Base-by-base conservation (phyloP, 2,113 vertebrate genomes). In the Chloropsis hardwickii region DNA sequence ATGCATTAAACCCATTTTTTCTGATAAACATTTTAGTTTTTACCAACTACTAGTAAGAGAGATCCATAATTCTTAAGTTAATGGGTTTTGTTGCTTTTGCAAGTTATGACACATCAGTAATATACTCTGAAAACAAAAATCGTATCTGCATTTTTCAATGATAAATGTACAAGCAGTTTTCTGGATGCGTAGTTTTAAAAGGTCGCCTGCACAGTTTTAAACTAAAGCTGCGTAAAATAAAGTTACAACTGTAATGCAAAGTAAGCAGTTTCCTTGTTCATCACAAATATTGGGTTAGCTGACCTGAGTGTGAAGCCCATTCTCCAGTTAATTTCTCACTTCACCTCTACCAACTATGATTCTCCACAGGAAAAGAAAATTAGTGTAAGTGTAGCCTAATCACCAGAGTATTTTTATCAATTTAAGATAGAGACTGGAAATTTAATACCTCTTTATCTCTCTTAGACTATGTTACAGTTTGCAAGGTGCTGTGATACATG, bases 391-490 rank as follows among this genome's bases (percentile, higher is more conserved):
- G 51, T 77, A 82, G 54, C 62, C 28, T 96, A 90, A 95, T 86
- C 69, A 33, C 78, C 88, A 56, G 15, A 40, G 29, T 92, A 67
- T 90, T 97, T 86, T 88, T 92, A 81, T 94, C 65, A 83, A 33
- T 95, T 83, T 95, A 62, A 86, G 87, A 47, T 42, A 77, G 51
- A 60, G 81, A 53, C 50, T n/a, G 45, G 40, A 54, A 15, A 44
- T 88, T 84, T 88, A 70, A 50, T 91, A 40, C 50, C 51, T 81
- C 67, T 92, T 91, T 66, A 70, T 87, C 70, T 96, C 70, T 96
- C 53, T 69, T 83, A 54, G 72, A 86, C 31, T 7, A 5, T 66
- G 31, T 88, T 96, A 66, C 35, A 81, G 71, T 94, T 95, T 94
- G 77, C 7, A 13, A 88, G 73, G 39, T 81, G 82, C 93, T 95